Evolutionary conservation across 2,888 invertebrate species (phyloP), one percentile per base, ranked within the genome.

Genomic region (Epinotia brunnichana): DNA sequence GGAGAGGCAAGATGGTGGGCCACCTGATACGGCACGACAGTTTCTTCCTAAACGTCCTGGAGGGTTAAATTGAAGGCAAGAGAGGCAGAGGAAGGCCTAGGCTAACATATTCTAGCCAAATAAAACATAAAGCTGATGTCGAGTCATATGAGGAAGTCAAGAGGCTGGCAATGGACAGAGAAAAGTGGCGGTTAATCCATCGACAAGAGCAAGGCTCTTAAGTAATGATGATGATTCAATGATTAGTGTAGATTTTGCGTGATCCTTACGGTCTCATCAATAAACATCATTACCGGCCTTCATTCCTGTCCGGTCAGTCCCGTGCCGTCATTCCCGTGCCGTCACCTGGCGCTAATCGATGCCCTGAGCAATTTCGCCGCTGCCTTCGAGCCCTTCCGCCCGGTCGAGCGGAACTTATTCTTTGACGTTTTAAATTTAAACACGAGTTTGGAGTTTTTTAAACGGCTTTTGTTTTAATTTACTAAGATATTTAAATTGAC

Each of bases 371-470:
- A 41, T 64, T 39, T 48, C 29, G 35, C 53, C 64, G 53, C 41
- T 21, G 21, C 29, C 53, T 24, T 41, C 11, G 41, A 54, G 21
- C 21, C 24, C 57, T 21, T 66, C 66, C 41, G 66, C 24, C 39
- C 24, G 21, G 39, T 66, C 66, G 24, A 66, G 66, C 54, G 24
- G 66, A 66, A 66, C 56, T 56, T 41, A 56, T 66, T 66, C 66
- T 66, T 66, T 66, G 56, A 41, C 66, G 66, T 56, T 66, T 66
- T 66, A 66, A 66, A 64, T 64, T 64, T 54, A 64, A 39, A 63
- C 61, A 53, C 54, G 54, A 53, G 51, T 13, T 21, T 21, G 53
- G 35, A 64, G 29, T 19, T 53, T 53, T 35, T 17, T 64, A 15
- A n/a, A n/a, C 1, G 3, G 48, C 5, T n/a, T 51, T 51, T 41